phyloP scores from a whole-genome alignment of 2,888 invertebrate genomes.

The Enchytraeus crypticus region DNA sequence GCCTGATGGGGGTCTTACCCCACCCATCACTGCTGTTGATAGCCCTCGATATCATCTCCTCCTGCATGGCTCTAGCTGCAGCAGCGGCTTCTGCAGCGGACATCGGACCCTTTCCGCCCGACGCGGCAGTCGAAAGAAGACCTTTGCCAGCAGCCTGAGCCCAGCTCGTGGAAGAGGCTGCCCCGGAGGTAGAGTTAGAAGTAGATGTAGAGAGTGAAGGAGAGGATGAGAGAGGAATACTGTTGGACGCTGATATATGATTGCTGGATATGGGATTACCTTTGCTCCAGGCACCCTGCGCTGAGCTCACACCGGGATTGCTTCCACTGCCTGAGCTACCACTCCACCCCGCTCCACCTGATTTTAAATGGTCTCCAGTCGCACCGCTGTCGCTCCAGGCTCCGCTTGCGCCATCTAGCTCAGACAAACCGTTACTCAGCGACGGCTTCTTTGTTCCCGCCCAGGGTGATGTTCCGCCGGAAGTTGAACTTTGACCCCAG shows the following conservation, averaged over 20 bases:
- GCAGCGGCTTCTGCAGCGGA: neutral
- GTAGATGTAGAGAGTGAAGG: neutral
- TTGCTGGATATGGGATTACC: constrained; percentile 9
- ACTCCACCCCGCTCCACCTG: neutral
- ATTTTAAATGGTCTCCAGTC: neutral
- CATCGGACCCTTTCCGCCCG: neutral
- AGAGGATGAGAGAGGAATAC: neutral
- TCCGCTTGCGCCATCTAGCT: neutral
- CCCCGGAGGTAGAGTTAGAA: neutral
- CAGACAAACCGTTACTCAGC: neutral
- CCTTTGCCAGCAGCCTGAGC: neutral
- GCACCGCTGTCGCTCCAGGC: neutral
- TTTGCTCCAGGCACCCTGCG: constrained; percentile 11
- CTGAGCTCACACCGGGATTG: neutral
- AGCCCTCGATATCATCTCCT: constrained; percentile 18
- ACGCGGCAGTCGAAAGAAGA: neutral
- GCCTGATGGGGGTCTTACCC: constrained; percentile 43
- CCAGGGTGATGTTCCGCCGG: neutral
- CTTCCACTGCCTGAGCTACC: neutral
- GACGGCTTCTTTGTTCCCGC: too few relatives aligned
- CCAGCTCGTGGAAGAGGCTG: neutral
- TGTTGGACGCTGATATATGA: neutral
- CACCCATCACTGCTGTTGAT: constrained; percentile 45
- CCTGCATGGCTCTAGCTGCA: neutral
- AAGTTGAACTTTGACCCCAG: constrained; percentile 7